These are phyloP conservation scores for Myiothlypis chrysogaster DNA, from an alignment of 2,797 vertebrate species.

Conservation along the genomic window DNA sequence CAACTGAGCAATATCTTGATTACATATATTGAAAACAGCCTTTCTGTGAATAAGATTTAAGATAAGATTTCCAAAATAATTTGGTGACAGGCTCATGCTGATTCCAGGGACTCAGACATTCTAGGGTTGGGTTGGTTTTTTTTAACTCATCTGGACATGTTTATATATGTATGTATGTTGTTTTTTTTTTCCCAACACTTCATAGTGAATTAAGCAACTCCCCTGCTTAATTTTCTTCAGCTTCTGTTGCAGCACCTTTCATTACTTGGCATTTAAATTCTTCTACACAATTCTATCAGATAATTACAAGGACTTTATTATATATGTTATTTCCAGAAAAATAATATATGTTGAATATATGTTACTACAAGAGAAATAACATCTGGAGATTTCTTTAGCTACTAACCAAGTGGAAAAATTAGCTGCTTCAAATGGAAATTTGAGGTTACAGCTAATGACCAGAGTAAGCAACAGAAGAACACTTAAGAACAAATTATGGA, in stretches of 20 bases:
- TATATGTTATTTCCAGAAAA: not conserved
- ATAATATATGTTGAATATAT: not conserved
- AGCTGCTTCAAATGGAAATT: not conserved
- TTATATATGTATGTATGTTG: not conserved
- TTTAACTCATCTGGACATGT: not conserved
- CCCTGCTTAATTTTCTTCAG: not conserved
- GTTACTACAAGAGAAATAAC: not conserved
- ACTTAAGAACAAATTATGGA: not conserved
- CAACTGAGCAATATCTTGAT: conserved; percentile 11
- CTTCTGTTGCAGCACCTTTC: not conserved
- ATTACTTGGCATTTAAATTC: not conserved
- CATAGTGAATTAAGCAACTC: not conserved
- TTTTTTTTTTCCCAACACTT: not conserved
- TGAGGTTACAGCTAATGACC: not conserved
- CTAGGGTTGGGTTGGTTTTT: fast-evolving
- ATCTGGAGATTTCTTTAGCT: not conserved
- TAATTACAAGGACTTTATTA: not conserved
- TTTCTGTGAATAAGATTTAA: not conserved
- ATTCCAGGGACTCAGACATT: not conserved
- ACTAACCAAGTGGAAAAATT: not conserved
- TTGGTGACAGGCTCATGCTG: not conserved
- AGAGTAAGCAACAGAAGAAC: not conserved
- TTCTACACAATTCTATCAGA: not conserved
- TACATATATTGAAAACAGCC: not conserved
- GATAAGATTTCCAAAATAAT: not conserved